Percentiles rank a stretch among this genome's conserved stretches.
Conservation (phyloP, 2,888 invertebrate species). For the Hedychridium roseum region DNA sequence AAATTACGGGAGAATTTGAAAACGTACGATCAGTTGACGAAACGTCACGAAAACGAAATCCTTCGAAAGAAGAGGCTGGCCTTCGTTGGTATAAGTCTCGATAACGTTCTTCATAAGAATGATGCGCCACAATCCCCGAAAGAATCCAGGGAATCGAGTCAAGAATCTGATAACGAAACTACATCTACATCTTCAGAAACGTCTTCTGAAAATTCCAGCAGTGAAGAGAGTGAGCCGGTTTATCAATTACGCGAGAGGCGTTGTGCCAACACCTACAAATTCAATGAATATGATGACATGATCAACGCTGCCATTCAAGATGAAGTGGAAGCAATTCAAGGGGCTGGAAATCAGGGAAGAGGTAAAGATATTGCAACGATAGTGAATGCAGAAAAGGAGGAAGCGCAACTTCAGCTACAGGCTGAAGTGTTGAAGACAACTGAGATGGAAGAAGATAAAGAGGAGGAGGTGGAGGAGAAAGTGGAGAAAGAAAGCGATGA, state of each 20-base stretch:
- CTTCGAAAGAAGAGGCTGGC: conserved; percentile 75
- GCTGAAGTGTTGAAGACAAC: conserved; percentile 46
- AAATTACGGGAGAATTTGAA: conserved; percentile 78
- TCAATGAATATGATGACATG: conserved; percentile 94
- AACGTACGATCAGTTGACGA: conserved; percentile 79
- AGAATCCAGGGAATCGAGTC: conserved; percentile 48
- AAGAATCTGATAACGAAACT: conserved; percentile 40
- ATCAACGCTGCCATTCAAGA: conserved; percentile 90
- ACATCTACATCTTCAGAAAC: conserved; percentile 51
- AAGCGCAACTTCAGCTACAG: conserved; percentile 62
- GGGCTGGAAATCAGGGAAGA: conserved; percentile 81
- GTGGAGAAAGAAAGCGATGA: conserved; percentile 57
- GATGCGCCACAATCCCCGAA: conserved; percentile 41
- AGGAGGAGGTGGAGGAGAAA: conserved; percentile 52
- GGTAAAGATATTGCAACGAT: conserved; percentile 95
- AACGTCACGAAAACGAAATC: conserved; percentile 73
- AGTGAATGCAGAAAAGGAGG: conserved; percentile 77
- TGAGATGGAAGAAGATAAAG: conserved; percentile 64
- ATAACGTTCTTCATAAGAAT: conserved; percentile 71
- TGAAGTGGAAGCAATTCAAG: conserved; percentile 78
- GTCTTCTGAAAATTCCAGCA: conserved; percentile 59
- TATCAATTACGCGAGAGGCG: conserved; percentile 85
- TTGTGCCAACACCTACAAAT: conserved; percentile 81
- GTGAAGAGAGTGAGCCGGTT: conserved; percentile 77
- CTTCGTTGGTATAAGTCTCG: conserved; percentile 78